phyloP scores from a whole-genome alignment of 1,140 invertebrate genomes.

The Teleopsis dalmanni region DNA sequence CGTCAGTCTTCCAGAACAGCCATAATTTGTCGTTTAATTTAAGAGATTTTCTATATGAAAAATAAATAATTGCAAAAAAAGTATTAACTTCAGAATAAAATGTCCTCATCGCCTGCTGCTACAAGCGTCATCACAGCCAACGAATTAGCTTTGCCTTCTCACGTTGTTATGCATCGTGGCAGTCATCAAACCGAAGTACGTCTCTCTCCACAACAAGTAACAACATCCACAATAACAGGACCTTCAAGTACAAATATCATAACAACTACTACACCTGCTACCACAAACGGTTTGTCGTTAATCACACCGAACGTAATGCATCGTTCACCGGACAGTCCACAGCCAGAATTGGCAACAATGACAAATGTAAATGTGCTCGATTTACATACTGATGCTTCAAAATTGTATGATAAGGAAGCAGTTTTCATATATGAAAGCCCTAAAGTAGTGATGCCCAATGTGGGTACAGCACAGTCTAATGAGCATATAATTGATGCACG shows the following conservation, averaged over 20 bases:
- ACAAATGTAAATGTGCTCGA: constrained; percentile 61
- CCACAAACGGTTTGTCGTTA: constrained; percentile 35
- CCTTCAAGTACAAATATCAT: constrained; percentile 25
- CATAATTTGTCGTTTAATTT: not conserved
- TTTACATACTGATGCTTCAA: constrained; percentile 49
- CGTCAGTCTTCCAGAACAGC: not conserved
- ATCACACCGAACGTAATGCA: no score
- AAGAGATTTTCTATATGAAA: not conserved
- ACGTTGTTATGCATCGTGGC: no score
- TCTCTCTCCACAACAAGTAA: not conserved
- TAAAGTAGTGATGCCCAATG: constrained; percentile 34
- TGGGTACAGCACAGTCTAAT: constrained; percentile 21
- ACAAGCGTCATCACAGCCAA: constrained; percentile 41
- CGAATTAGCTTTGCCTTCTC: constrained; percentile 31
- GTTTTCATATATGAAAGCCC: constrained; percentile 43
- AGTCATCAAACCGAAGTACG: constrained; percentile 4
- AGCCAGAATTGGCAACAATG: constrained; percentile 68
- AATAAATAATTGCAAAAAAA: not conserved
- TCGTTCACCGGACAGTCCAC: constrained; percentile 51
- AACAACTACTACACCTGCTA: constrained; percentile 11
- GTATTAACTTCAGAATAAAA: constrained; percentile 11
- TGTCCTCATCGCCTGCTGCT: constrained; percentile 25
- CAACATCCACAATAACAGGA: no score
- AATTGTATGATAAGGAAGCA: constrained; percentile 40
- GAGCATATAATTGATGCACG: constrained; percentile 40